These are phyloP conservation scores for Resseliella maxima DNA, from an alignment of 2,888 invertebrate genomes.

Conservation along the genomic window DNA sequence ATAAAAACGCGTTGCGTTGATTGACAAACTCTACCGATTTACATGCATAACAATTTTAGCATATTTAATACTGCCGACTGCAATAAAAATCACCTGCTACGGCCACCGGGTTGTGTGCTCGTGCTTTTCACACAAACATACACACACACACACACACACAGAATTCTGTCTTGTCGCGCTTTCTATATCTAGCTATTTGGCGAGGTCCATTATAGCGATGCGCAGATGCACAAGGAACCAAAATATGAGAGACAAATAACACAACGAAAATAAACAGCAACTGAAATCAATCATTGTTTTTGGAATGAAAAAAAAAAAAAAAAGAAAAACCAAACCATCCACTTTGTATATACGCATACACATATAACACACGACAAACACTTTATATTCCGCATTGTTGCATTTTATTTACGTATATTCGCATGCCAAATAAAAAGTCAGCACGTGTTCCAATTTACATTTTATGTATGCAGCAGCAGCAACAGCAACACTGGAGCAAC, in stretches of 20 bases:
- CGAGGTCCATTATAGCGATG: conserved; percentile 28
- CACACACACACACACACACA: background rate
- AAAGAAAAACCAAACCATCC: background rate
- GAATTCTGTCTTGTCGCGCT: background rate
- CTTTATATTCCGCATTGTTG: conserved; percentile 35
- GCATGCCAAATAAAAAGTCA: conserved; percentile 35
- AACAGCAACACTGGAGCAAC: background rate
- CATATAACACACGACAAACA: background rate
- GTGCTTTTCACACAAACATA: no score
- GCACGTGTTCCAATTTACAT: conserved; percentile 48
- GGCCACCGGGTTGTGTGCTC: conserved; percentile 2
- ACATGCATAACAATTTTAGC: conserved; percentile 37
- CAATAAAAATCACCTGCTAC: conserved; percentile 49
- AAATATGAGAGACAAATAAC: background rate
- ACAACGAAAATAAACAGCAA: background rate
- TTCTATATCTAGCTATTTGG: conserved; percentile 27
- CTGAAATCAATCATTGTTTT: no score
- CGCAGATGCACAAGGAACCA: background rate
- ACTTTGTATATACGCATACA: background rate
- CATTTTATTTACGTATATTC: conserved; percentile 53
- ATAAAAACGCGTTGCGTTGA: background rate
- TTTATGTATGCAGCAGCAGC: conserved; percentile 42
- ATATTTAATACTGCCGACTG: background rate
- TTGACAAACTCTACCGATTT: conserved; percentile 47
- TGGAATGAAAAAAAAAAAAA: background rate